phyloP scores from a whole-genome alignment of 1,140 invertebrate species.

The Bombus polaris region DNA sequence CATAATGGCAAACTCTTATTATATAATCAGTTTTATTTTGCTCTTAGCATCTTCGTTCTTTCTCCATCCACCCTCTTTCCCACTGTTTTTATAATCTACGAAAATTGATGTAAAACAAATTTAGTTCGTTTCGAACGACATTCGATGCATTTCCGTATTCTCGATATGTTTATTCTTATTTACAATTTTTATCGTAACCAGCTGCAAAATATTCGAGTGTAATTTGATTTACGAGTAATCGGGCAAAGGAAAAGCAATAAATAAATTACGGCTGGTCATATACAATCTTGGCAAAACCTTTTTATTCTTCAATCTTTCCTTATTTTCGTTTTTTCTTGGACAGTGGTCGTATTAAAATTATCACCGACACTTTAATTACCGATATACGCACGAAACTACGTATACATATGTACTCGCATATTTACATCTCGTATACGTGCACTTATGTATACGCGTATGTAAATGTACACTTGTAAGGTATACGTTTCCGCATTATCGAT shows the following conservation, averaged over 20 bases:
- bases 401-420: not conserved
- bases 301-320: conserved; percentile 21
- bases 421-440: not conserved
- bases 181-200: not conserved
- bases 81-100: not conserved
- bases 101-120: not conserved
- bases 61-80: no score
- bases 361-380: conserved; percentile 12
- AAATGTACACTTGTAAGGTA: not conserved
- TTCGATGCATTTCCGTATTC: not conserved
- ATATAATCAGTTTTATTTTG: not conserved
- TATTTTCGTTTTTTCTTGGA: not conserved
- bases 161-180: not conserved
- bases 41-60: not conserved
- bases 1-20: not conserved
- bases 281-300: conserved; percentile 8
- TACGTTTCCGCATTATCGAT: not conserved
- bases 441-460: not conserved
- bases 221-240: not conserved
- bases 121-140: not conserved
- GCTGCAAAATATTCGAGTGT: not conserved
- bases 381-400: not conserved
- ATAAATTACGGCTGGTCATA: not conserved
- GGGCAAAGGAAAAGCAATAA: not conserved
- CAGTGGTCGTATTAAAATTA: conserved; percentile 60